phyloP scores from a whole-genome alignment of 2,888 invertebrate genomes.

The Lithophane ornitopus region DNA sequence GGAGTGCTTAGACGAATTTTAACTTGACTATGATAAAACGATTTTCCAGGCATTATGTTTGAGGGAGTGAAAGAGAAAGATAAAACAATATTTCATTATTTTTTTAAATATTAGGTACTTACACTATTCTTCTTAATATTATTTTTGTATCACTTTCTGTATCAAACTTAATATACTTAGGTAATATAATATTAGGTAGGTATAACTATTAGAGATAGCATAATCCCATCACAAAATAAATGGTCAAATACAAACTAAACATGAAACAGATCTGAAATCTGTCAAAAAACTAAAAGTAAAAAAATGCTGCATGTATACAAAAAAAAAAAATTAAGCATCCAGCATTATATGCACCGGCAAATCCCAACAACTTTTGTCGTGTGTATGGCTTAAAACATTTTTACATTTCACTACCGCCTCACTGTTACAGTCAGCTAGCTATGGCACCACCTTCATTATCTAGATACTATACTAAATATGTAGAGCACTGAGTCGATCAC shows the following conservation, averaged over 20 bases:
- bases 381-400: constrained; percentile 33
- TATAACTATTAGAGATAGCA: not conserved
- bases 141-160: not conserved
- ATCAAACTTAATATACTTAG: not conserved
- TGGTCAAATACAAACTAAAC: not conserved
- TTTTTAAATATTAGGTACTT: not conserved
- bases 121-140: not conserved
- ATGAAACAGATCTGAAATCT: not conserved
- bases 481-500: constrained; percentile 70
- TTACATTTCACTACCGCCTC: constrained; percentile 21
- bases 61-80: not conserved
- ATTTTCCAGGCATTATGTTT: not conserved
- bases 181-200: not conserved
- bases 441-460: constrained; percentile 75
- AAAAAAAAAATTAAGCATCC: not conserved
- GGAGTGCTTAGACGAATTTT: not conserved
- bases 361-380: not conserved
- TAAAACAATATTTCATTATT: not conserved
- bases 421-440: constrained; percentile 74
- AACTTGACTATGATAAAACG: not conserved
- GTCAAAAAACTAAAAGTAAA: not conserved
- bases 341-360: not conserved
- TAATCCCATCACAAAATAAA: not conserved
- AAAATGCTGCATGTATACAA: not conserved
- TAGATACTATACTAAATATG: constrained; percentile 68